Percentiles rank a stretch among this genome's conserved stretches.
phyloP scores from a whole-genome alignment of 2,888 invertebrate genomes.

The Acanthosepion lycidas region DNA sequence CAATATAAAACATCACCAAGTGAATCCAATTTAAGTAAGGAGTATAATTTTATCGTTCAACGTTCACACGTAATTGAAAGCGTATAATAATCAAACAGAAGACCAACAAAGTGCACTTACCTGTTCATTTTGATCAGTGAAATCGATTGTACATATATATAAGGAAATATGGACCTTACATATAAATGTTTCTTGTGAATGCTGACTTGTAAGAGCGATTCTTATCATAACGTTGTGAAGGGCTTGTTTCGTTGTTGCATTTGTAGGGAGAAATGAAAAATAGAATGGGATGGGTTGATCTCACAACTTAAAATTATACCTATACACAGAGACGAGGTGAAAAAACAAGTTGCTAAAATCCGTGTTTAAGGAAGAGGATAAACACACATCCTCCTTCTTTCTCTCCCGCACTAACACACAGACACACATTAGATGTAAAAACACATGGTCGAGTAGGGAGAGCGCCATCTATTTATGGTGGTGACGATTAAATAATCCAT shows the following conservation, averaged over 20 bases:
- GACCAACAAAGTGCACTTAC: not conserved
- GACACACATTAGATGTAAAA: not conserved
- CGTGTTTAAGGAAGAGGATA: too few relatives aligned
- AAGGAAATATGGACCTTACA: not conserved
- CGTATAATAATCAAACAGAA: not conserved
- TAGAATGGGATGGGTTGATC: too few relatives aligned
- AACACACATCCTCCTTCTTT: too few relatives aligned
- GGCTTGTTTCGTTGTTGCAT: not conserved
- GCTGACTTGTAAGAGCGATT: not conserved
- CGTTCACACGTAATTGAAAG: too few relatives aligned
- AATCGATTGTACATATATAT: not conserved
- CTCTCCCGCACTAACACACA: not conserved
- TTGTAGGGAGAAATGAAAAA: not conserved
- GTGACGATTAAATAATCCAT: not conserved
- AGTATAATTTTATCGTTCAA: too few relatives aligned
- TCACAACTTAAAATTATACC: too few relatives aligned
- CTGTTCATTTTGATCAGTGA: not conserved
- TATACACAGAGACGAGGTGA: too few relatives aligned
- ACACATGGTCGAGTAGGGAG: not conserved
- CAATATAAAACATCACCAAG: not conserved
- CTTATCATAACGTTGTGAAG: not conserved
- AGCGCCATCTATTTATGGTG: not conserved
- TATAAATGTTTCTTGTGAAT: not conserved
- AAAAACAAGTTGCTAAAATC: too few relatives aligned
- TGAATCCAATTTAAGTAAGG: too few relatives aligned